phyloP scores from a whole-genome alignment of 1,140 invertebrate genomes.

The Cherax quadricarinatus region DNA sequence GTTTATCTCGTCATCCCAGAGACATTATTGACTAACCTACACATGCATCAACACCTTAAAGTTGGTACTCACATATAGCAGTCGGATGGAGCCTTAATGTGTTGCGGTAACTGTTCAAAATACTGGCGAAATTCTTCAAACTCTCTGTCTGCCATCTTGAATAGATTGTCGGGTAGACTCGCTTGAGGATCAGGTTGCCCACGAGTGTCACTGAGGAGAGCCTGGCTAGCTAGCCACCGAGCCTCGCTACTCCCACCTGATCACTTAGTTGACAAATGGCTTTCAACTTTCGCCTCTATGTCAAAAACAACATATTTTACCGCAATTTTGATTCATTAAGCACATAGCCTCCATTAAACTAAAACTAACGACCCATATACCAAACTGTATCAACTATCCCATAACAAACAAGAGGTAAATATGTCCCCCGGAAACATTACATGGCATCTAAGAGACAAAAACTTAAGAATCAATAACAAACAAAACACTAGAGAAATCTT shows the following conservation, averaged over 20 bases:
- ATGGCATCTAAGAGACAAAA: too few relatives aligned
- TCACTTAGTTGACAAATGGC: constrained; percentile 5
- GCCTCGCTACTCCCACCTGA: constrained; percentile 41
- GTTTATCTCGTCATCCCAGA: background rate
- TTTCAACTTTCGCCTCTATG: background rate
- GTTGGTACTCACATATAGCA: constrained; percentile 81
- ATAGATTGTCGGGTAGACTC: constrained; percentile 59
- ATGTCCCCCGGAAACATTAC: too few relatives aligned
- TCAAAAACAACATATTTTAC: too few relatives aligned
- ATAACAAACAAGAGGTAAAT: too few relatives aligned
- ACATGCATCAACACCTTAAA: background rate
- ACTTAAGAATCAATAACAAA: too few relatives aligned
- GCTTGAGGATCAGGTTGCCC: constrained; percentile 27
- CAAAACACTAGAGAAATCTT: too few relatives aligned
- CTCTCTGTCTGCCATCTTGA: constrained; percentile 91
- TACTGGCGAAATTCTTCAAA: constrained; percentile 93
- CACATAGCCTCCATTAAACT: too few relatives aligned
- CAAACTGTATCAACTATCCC: too few relatives aligned
- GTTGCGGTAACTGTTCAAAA: constrained; percentile 88
- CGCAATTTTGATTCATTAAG: too few relatives aligned
- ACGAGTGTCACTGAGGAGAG: background rate
- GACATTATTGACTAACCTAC: too few relatives aligned
- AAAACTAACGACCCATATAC: too few relatives aligned
- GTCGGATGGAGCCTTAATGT: constrained; percentile 84
- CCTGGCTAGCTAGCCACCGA: constrained; percentile 33